Percentiles rank a stretch among this genome's conserved stretches.
These are phyloP conservation scores for Drosophila limbata DNA, from an alignment of 2,888 invertebrate species.

Conservation along the genomic window DNA sequence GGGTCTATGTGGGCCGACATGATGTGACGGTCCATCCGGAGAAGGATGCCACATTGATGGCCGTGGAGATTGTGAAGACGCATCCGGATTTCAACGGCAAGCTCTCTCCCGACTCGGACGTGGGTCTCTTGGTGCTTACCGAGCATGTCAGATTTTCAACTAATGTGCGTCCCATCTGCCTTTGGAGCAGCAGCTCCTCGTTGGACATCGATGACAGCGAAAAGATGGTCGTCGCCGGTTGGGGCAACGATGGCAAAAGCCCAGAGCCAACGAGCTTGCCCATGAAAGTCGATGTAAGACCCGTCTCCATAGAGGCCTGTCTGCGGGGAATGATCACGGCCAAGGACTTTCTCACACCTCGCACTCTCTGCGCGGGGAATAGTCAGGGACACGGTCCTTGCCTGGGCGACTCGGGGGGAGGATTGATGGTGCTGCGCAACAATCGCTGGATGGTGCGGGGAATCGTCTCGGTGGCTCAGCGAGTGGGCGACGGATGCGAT, in stretches of 20 bases:
- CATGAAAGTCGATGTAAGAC: conserved; percentile 51
- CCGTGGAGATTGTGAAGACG: conserved; percentile 66
- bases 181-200: conserved; percentile 77
- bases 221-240: conserved; percentile 86
- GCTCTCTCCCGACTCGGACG: conserved; percentile 58
- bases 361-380: conserved; percentile 81
- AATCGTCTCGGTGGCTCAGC: conserved; percentile 85
- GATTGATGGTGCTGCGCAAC: conserved; percentile 85
- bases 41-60: conserved; percentile 68
- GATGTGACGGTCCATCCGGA: conserved; percentile 68
- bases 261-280: conserved; percentile 59
- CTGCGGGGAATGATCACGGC: conserved; percentile 60
- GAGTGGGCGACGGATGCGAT: conserved; percentile 86
- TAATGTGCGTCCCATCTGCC: conserved; percentile 78
- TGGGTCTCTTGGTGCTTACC: conserved; percentile 54
- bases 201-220: conserved; percentile 80
- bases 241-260: conserved; percentile 85
- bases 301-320: conserved; percentile 59
- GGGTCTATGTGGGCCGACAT: conserved; percentile 84
- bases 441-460: conserved; percentile 85
- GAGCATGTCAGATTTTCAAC: conserved; percentile 38
- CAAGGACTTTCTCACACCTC: conserved; percentile 64
- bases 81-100: conserved; percentile 84
- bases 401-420: conserved; percentile 87
- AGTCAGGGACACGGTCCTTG: conserved; percentile 81